A percentile compares a stretch with the other conserved stretches of the same genome.
Conservation (phyloP, 2,888 invertebrate genomes). For the Cryptocheilus praepositus region DNA sequence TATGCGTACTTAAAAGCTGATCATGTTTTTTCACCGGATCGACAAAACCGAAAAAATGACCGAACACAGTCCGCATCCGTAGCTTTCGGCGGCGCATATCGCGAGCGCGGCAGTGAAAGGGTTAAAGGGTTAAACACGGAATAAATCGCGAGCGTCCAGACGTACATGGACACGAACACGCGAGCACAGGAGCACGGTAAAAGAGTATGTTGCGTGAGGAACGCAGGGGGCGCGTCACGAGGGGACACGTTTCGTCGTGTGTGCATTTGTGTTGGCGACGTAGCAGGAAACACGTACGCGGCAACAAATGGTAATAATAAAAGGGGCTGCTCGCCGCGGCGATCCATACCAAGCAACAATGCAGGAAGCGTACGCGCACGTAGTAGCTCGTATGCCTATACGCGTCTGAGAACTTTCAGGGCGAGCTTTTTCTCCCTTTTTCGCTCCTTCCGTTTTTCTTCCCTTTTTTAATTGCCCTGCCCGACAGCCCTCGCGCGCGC, state of each 20-base stretch:
- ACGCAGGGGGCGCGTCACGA: background rate
- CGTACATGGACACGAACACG: too few species aligned
- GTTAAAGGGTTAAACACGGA: too few species aligned
- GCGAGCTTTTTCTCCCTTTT: constrained; percentile 15
- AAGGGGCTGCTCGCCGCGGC: constrained; percentile 54
- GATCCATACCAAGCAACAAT: constrained; percentile 59
- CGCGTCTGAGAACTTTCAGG: constrained; percentile 29
- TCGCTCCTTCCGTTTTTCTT: background rate
- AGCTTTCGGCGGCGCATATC: too few species aligned
- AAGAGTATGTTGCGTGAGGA: background rate
- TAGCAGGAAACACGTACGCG: constrained; percentile 63
- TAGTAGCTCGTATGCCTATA: constrained; percentile 18
- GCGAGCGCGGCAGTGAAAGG: too few species aligned
- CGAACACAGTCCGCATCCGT: too few species aligned
- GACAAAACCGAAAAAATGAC: too few species aligned
- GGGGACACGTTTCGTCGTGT: constrained; percentile 26
- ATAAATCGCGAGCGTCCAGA: too few species aligned
- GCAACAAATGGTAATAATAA: constrained; percentile 65
- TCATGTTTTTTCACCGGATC: too few species aligned
- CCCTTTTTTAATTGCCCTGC: constrained; percentile 12
- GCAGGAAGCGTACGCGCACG: constrained; percentile 50
- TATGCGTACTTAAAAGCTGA: too few species aligned
- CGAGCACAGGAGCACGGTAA: background rate
- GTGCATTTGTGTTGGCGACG: constrained; percentile 48
- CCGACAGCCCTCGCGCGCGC: background rate